Conservation (phyloP, 2,888 invertebrate species). For the Pyrrhosoma nymphula region DNA sequence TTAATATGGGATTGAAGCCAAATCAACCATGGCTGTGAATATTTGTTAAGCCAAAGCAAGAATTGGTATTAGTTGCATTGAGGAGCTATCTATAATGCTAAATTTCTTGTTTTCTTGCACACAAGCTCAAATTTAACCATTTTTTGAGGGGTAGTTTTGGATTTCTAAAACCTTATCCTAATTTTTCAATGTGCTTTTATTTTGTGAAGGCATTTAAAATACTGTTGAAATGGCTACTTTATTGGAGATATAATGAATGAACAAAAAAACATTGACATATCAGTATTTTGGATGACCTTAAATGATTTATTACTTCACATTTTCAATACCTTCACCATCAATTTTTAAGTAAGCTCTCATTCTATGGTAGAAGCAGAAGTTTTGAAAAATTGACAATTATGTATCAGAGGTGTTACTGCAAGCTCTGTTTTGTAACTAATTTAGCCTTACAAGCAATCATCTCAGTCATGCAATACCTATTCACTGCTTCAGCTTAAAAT, state of each 20-base stretch:
- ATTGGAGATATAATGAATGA: conserved; percentile 30
- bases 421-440: conserved; percentile 54
- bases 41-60: conserved; percentile 66
- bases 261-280: conserved; percentile 64
- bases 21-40: conserved; percentile 63
- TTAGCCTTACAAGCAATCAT: conserved; percentile 24
- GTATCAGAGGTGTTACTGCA: conserved; percentile 40
- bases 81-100: conserved; percentile 40
- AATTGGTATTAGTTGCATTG: conserved; percentile 66
- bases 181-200: conserved; percentile 20
- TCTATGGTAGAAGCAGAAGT: conserved; percentile 14
- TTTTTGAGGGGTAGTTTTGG: conserved; percentile 51
- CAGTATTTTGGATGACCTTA: conserved; percentile 59
- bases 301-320: conserved; percentile 58
- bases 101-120: conserved; percentile 33
- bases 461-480: conserved; percentile 62
- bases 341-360: conserved; percentile 30
- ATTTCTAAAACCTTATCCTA: conserved; percentile 14
- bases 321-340: conserved; percentile 53
- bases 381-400: conserved; percentile 6
- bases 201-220: conserved; percentile 49
- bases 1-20: conserved; percentile 55
- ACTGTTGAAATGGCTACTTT: conserved; percentile 33
- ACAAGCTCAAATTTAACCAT: conserved; percentile 14
- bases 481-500: conserved; percentile 61